phyloP scores from a whole-genome alignment of 2,797 vertebrate species.

The Geotrypetes seraphini region DNA sequence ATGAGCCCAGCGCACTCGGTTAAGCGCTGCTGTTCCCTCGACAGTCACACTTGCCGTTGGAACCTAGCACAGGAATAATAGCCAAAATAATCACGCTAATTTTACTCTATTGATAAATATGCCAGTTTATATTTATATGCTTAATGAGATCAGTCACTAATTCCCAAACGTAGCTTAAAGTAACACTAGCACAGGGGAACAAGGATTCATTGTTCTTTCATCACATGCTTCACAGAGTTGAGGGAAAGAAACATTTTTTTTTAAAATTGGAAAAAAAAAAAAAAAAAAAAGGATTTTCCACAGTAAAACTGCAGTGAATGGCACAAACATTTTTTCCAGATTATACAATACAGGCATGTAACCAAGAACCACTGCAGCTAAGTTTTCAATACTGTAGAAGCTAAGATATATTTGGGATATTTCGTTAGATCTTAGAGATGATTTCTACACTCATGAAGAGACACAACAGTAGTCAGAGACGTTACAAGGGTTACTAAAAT shows the following conservation, averaged over 20 bases:
- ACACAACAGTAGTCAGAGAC: too few species aligned
- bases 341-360: not conserved
- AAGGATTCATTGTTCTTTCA: conserved; percentile 25
- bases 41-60: conserved; percentile 88
- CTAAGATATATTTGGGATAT: too few species aligned
- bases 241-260: not conserved
- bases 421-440: too few species aligned
- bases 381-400: too few species aligned
- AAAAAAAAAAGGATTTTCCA: conserved; percentile 12
- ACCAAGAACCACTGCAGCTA: conserved; percentile 3
- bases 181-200: not conserved
- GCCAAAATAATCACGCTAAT: conserved; percentile 9
- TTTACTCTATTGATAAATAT: not conserved
- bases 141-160: conserved; percentile 13
- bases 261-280: conserved; percentile 1
- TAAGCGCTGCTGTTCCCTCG: conserved; percentile 87
- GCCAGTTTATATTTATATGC: not conserved
- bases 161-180: conserved; percentile 13
- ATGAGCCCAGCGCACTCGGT: conserved; percentile 88
- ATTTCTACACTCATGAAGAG: too few species aligned
- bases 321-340: conserved; percentile 2
- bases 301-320: not conserved
- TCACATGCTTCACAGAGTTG: conserved; percentile 20
- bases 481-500: too few species aligned
- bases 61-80: conserved; percentile 57